phyloP scores from a whole-genome alignment of 2,113 vertebrate genomes.

The Trachemys scripta region DNA sequence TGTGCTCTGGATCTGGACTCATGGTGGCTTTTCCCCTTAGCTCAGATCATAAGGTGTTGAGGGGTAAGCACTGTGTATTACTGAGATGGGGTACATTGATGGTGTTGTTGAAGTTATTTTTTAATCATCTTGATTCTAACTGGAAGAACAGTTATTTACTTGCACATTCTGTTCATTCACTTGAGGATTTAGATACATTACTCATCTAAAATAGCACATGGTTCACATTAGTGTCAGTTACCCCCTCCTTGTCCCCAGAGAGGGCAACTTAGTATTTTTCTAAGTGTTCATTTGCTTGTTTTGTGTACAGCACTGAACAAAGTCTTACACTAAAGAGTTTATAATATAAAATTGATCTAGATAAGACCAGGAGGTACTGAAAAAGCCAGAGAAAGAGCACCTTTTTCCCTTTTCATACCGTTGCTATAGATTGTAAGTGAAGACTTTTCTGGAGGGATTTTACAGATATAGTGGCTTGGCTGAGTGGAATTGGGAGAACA shows the following conservation, averaged over 20 bases:
- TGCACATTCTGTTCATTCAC: not conserved
- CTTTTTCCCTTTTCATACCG: not conserved
- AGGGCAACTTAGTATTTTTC: too few relatives aligned
- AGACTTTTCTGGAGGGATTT: not conserved
- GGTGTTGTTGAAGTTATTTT: not conserved
- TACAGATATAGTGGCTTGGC: not conserved
- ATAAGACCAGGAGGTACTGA: too few relatives aligned
- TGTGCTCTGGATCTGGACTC: not conserved
- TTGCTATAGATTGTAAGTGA: not conserved
- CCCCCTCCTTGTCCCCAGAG: too few relatives aligned
- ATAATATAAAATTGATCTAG: too few relatives aligned
- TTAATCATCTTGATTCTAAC: not conserved
- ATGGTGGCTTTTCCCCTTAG: not conserved
- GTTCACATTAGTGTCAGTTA: not conserved
- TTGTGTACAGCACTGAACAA: too few relatives aligned
- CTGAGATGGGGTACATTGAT: not conserved
- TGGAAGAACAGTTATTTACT: not conserved
- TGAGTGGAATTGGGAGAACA: rapidly evolving
- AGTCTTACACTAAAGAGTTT: too few relatives aligned
- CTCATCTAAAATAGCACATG: not conserved
- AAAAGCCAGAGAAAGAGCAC: too few relatives aligned
- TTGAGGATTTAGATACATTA: not conserved
- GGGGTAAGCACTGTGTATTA: not conserved
- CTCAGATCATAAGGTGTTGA: not conserved
- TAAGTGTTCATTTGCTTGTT: too few relatives aligned